Conservation (phyloP, 2,113 vertebrate genomes). For the Tretioscincus oriximinensis region DNA sequence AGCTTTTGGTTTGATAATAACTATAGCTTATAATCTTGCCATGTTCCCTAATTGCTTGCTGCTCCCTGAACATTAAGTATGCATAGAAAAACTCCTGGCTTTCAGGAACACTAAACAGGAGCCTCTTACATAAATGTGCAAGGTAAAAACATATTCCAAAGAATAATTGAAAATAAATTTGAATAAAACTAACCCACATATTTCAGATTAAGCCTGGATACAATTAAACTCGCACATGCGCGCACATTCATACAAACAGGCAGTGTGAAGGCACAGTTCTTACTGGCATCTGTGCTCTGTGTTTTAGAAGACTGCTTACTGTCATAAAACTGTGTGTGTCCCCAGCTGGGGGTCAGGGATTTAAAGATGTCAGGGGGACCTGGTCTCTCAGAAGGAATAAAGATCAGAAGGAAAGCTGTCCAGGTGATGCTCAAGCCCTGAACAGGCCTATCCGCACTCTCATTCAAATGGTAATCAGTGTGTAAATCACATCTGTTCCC, state of each 20-base stretch:
- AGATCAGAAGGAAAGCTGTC: slow-evolving; percentile 92
- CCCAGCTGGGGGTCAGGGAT: slow-evolving; percentile 88
- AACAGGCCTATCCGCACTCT: slow-evolving; percentile 88
- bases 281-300: slow-evolving; percentile 87
- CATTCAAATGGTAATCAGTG: slow-evolving; percentile 99
- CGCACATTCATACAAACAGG: slow-evolving; percentile 68
- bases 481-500: slow-evolving; percentile 99
- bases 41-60: slow-evolving; percentile 52
- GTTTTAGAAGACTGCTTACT: slow-evolving; percentile 84
- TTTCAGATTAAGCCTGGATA: slow-evolving; percentile 84
- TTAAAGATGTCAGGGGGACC: slow-evolving; percentile 85
- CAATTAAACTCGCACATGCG: slow-evolving; percentile 69
- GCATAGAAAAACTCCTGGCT: slow-evolving; percentile 61
- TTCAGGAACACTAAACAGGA: slow-evolving; percentile 66
- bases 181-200: slow-evolving; percentile 31
- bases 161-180: slow-evolving; percentile 76
- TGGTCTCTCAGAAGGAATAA: slow-evolving; percentile 94
- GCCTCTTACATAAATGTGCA: slow-evolving; percentile 72
- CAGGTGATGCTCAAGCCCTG: slow-evolving; percentile 90
- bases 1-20: slow-evolving; percentile 51
- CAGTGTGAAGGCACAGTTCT: slow-evolving; percentile 85
- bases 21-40: slow-evolving; percentile 50
- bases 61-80: slow-evolving; percentile 44
- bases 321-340: slow-evolving; percentile 89
- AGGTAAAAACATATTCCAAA: slow-evolving; percentile 80